Evolutionary conservation across 2,113 vertebrate species (phyloP).

Genomic region (Tachysurus vachellii): DNA sequence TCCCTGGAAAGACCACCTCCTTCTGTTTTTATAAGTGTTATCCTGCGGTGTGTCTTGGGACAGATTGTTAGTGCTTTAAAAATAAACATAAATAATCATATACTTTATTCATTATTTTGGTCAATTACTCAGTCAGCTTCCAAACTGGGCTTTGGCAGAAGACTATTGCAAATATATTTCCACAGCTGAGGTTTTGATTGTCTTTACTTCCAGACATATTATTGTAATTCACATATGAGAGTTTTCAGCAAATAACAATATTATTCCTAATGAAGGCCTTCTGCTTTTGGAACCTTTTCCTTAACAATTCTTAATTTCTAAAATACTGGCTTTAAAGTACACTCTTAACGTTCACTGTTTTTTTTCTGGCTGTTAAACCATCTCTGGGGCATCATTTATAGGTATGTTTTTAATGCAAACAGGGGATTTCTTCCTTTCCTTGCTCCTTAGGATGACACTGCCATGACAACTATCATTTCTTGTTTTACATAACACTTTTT

Average conservation of each 20-base stretch:
- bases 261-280: background rate
- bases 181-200: background rate
- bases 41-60: slow-evolving; percentile 57
- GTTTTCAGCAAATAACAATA: background rate
- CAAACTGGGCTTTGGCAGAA: background rate
- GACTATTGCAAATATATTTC: background rate
- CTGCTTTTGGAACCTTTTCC: background rate
- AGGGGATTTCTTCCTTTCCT: no score
- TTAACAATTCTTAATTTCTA: background rate
- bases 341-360: background rate
- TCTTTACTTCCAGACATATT: background rate
- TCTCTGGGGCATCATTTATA: no score
- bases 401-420: no score
- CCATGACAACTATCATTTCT: no score
- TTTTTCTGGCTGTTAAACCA: background rate
- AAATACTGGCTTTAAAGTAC: background rate
- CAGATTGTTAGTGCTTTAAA: slow-evolving; percentile 15
- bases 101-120: background rate
- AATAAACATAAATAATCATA: background rate
- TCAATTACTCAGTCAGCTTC: background rate
- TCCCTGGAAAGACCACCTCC: slow-evolving; percentile 32
- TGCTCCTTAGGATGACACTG: no score
- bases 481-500: no score
- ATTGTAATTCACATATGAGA: background rate
- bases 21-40: slow-evolving; percentile 59